These are phyloP conservation scores for Oxystoma pomonae DNA, from an alignment of 2,888 invertebrate species.

Conservation along the genomic window DNA sequence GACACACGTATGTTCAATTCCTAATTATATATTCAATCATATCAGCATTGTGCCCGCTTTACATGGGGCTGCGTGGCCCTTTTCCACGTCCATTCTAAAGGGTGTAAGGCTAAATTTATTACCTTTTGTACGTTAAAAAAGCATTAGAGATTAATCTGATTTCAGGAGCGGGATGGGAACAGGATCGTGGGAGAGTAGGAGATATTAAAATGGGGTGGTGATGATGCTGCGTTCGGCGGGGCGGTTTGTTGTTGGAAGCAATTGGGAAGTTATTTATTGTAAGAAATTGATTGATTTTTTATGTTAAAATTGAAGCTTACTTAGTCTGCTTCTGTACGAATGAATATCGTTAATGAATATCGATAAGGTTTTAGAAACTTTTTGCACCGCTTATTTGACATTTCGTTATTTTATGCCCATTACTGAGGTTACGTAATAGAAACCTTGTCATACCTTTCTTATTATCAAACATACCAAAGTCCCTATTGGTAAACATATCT, in stretches of 20 bases:
- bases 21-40: background rate
- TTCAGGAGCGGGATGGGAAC: constrained; percentile 12
- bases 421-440: too few relatives aligned
- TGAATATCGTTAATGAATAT: too few relatives aligned
- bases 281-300: background rate
- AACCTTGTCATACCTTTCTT: too few relatives aligned
- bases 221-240: background rate
- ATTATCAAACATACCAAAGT: too few relatives aligned
- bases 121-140: constrained; percentile 26
- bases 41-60: background rate
- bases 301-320: background rate
- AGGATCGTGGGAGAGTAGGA: background rate
- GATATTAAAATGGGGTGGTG: background rate
- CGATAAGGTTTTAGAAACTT: too few relatives aligned
- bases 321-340: too few relatives aligned
- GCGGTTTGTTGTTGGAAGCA: background rate
- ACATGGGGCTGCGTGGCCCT: background rate
- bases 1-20: background rate
- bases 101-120: constrained; percentile 25
- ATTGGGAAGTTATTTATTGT: background rate
- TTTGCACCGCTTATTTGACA: too few relatives aligned
- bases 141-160: constrained; percentile 26
- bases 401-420: too few relatives aligned
- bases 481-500: too few relatives aligned
- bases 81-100: constrained; percentile 19